A percentile compares a stretch with the other conserved stretches of the same genome.
Conservation (phyloP, 2,888 invertebrate genomes). For the Sinotaia quadrata region DNA sequence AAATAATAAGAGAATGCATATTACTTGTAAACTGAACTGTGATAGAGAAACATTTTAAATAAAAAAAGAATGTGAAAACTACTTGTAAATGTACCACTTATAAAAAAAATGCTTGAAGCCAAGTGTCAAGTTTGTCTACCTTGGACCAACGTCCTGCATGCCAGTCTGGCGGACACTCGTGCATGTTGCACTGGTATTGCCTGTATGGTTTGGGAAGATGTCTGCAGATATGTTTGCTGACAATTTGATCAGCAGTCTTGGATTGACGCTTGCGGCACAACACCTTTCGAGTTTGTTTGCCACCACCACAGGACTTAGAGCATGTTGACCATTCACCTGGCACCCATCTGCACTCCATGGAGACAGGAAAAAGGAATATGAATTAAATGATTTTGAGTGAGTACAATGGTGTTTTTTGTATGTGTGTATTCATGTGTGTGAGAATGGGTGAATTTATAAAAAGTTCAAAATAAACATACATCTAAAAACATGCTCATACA, state of each 20-base stretch:
- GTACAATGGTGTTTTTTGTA: too few relatives aligned
- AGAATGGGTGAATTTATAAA: too few relatives aligned
- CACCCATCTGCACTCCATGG: constrained; percentile 48
- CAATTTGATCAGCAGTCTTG: constrained; percentile 40
- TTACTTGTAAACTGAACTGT: too few relatives aligned
- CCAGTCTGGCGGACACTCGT: constrained; percentile 80
- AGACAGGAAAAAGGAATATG: neutral
- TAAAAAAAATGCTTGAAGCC: too few relatives aligned
- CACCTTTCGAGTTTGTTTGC: constrained; percentile 77
- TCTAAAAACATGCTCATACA: too few relatives aligned
- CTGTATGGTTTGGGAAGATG: constrained; percentile 49
- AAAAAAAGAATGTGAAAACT: neutral
- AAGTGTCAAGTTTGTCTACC: too few relatives aligned
- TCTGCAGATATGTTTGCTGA: constrained; percentile 51
- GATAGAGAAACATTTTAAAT: neutral
- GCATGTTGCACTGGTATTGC: constrained; percentile 54
- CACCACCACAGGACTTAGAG: constrained; percentile 79
- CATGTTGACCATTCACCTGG: constrained; percentile 72
- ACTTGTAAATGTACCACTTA: too few relatives aligned
- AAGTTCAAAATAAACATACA: too few relatives aligned
- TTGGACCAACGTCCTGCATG: constrained; percentile 91
- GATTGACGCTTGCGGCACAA: constrained; percentile 74
- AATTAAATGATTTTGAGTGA: too few relatives aligned
- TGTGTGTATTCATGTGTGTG: too few relatives aligned
- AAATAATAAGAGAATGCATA: too few relatives aligned